These are phyloP conservation scores for Malacoctenus gilli DNA, from an alignment of 2,797 vertebrate genomes.

Conservation along the genomic window DNA sequence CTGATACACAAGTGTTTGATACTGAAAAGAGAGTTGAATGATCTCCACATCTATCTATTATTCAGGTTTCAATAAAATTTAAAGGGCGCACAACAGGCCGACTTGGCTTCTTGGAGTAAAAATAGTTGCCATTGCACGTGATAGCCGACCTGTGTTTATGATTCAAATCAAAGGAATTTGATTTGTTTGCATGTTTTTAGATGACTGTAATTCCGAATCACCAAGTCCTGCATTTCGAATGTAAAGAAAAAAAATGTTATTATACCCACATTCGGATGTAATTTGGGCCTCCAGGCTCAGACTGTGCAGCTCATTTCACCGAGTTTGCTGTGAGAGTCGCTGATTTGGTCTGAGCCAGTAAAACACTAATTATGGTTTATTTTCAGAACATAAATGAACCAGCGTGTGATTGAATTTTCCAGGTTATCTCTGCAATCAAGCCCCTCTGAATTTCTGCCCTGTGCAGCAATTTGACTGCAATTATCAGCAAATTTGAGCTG, in stretches of 20 bases:
- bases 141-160: background rate
- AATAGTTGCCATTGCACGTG: slow-evolving; percentile 12
- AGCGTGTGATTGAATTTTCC: slow-evolving; percentile 1
- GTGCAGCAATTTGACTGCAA: slow-evolving; percentile 8
- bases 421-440: background rate
- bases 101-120: slow-evolving; percentile 25
- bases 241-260: background rate
- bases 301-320: background rate
- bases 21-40: slow-evolving; percentile 17
- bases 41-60: slow-evolving; percentile 39
- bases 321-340: background rate
- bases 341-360: background rate
- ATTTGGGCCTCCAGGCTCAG: too few relatives aligned
- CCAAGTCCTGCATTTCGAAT: background rate
- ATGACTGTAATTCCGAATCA: background rate
- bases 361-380: slow-evolving; percentile 6
- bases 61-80: slow-evolving; percentile 28
- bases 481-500: slow-evolving; percentile 13
- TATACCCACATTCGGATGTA: too few relatives aligned
- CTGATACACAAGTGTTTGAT: slow-evolving; percentile 8
- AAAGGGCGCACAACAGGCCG: slow-evolving; percentile 7
- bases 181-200: background rate
- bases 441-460: background rate
- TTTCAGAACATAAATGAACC: slow-evolving; percentile 7
- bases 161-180: background rate